Conservation (phyloP, 2,888 invertebrate genomes). For the Adela reaumurella region DNA sequence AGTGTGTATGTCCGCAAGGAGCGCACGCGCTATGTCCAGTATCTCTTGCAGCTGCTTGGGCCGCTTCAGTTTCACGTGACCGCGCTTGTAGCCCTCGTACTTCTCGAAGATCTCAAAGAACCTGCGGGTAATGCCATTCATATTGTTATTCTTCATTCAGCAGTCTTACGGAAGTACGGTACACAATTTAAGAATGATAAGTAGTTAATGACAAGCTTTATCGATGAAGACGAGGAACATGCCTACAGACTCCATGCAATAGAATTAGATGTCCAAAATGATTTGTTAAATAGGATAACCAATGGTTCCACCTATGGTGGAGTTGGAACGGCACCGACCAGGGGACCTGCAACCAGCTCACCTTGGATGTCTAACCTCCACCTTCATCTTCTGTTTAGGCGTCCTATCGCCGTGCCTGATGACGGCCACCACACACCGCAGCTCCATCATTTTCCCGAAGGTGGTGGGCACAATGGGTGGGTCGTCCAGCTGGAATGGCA, state of each 20-base stretch:
- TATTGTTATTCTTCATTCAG: too few species aligned
- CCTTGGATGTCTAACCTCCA: conserved; percentile 95
- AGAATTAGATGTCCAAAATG: too few species aligned
- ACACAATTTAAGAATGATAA: too few species aligned
- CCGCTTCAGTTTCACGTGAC: conserved; percentile 94
- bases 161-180: too few species aligned
- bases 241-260: too few species aligned
- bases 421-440: conserved; percentile 94
- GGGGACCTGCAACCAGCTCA: conserved; percentile 25
- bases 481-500: conserved; percentile 95
- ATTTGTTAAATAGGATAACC: too few species aligned
- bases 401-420: conserved; percentile 98
- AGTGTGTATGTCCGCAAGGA: conserved; percentile 86
- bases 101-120: conserved; percentile 99
- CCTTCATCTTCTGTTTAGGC: conserved; percentile 99
- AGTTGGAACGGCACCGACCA: too few species aligned
- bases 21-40: conserved; percentile 89
- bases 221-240: too few species aligned
- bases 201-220: too few species aligned
- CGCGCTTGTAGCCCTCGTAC: conserved; percentile 92
- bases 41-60: conserved; percentile 98
- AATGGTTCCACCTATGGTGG: too few species aligned
- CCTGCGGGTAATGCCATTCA: too few species aligned
- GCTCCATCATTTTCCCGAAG: conserved; percentile 93
- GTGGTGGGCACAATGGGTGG: conserved; percentile 99